Evolutionary conservation across 2,797 vertebrate genomes (phyloP), one percentile per base, ranked within the genome.

Genomic region (Anniella stebbinsi): DNA sequence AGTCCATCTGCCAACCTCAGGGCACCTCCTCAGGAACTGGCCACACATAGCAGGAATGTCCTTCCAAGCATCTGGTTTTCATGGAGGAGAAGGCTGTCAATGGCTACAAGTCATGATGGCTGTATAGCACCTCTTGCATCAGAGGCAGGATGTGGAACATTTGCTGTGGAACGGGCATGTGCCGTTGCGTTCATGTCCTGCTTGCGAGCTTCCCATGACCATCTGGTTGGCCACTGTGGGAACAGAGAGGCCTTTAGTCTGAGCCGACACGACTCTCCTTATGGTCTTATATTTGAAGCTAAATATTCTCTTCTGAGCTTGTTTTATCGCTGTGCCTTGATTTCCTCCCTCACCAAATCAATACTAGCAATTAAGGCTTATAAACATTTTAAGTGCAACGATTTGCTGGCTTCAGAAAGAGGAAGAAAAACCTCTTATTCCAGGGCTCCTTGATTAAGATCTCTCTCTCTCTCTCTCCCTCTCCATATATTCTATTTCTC

Each of bases 331-430:
- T 63, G 28, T 82, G 67, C 51, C 87, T 75, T 23, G 30, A 88
- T 75, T 60, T 72, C 80, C 54, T 72, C 36, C 80, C n/a, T 73
- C 80, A 83, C 28, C 25, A 60, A 82, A 88, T 83, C 87, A 88
- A 83, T 83, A 83, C 51, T 45, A 63, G 87, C 69, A 88, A 73
- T 73, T 82, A 83, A 88, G 78, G 17, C 75, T 60, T 36, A 75
- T 60, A 88, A 73, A 82, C 54, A 83, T 75, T 82, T 63, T 75
- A 82, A 73, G 45, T 82, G n/a, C 28, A 13, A 38, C 36, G 23
- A 73, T 75, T 60, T 80, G 17, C 36, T 80, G 63, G 45, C 66
- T 57, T 69, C 75, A 77, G 73, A 66, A 45, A 21, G 10, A 1
- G 17, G 23, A 1, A 36, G n/a, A 69, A 57, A n/a, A 3, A 23